phyloP scores from a whole-genome alignment of 2,888 invertebrate genomes.

The Cantharis lateralis region DNA sequence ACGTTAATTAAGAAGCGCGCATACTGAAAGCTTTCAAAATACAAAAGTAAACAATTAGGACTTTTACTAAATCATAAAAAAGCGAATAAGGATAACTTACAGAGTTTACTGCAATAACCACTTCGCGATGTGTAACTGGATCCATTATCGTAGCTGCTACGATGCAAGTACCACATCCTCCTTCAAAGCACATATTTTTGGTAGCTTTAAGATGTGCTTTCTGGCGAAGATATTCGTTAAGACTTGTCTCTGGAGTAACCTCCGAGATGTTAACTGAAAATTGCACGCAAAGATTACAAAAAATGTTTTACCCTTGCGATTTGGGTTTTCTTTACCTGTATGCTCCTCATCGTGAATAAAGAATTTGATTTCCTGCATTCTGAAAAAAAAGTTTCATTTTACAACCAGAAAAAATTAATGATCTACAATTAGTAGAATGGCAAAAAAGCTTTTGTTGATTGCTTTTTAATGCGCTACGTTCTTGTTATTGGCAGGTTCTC shows the following conservation, averaged over 20 bases:
- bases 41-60: neutral
- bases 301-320: neutral
- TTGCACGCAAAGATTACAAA: neutral
- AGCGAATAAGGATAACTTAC: slow-evolving; percentile 52
- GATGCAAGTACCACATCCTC: slow-evolving; percentile 73
- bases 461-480: neutral
- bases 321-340: neutral
- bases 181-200: slow-evolving; percentile 73
- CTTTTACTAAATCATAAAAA: neutral
- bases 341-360: slow-evolving; percentile 6
- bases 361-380: slow-evolving; percentile 5
- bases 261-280: slow-evolving; percentile 31
- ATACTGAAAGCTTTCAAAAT: neutral
- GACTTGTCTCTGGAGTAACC: slow-evolving; percentile 59
- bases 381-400: neutral
- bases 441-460: neutral
- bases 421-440: neutral
- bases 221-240: slow-evolving; percentile 68
- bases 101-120: slow-evolving; percentile 66
- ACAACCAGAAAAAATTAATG: neutral
- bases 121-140: slow-evolving; percentile 57
- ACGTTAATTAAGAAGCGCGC: neutral
- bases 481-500: neutral
- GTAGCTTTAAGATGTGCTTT: slow-evolving; percentile 68
- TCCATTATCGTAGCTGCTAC: slow-evolving; percentile 58